Percentiles rank a stretch among this genome's conserved stretches.
Evolutionary conservation across 2,888 invertebrate species (phyloP).

Genomic region (Drosophila phalerata): DNA sequence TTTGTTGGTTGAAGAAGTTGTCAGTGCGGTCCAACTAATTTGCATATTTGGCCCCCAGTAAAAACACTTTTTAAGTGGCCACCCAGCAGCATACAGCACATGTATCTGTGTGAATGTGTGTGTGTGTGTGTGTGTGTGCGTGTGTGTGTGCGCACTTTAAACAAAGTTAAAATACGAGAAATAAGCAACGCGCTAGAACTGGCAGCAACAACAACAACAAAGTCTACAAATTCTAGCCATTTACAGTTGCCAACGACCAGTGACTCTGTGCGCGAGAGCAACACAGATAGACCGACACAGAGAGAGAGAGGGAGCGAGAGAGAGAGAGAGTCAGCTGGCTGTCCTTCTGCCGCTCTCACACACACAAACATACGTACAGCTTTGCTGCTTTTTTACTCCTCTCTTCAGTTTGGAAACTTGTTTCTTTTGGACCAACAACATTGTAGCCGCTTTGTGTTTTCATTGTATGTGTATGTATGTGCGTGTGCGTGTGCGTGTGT

Average conservation of each 20-base stretch:
- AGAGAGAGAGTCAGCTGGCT: slow-evolving; percentile 17
- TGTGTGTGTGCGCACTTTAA: slow-evolving; percentile 63
- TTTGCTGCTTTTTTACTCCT: slow-evolving; percentile 46
- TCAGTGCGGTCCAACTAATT: slow-evolving; percentile 75
- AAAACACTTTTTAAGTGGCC: slow-evolving; percentile 79
- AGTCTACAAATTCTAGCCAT: slow-evolving; percentile 66
- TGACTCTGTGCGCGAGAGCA: slow-evolving; percentile 16
- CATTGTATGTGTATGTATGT: slow-evolving; percentile 26
- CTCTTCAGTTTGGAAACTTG: slow-evolving; percentile 77
- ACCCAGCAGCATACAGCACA: slow-evolving; percentile 62
- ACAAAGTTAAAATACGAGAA: slow-evolving; percentile 78
- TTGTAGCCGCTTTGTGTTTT: slow-evolving; percentile 77
- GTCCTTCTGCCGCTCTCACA: slow-evolving; percentile 57
- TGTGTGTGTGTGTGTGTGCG: slow-evolving; percentile 7
- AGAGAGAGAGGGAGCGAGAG: slow-evolving; percentile 9
- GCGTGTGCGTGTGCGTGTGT: slow-evolving; percentile 7
- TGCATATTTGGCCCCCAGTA: slow-evolving; percentile 78
- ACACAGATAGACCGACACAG: not conserved
- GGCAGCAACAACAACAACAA: slow-evolving; percentile 51
- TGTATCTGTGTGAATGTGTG: not conserved
- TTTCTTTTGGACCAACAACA: slow-evolving; percentile 79
- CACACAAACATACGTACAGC: slow-evolving; percentile 20
- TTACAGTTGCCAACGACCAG: slow-evolving; percentile 74
- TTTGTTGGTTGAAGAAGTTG: slow-evolving; percentile 77
- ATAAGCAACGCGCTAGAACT: slow-evolving; percentile 69